Evolutionary conservation across 2,888 invertebrate genomes (phyloP), one percentile per base, ranked within the genome.

Genomic region (Hololepta plana): DNA sequence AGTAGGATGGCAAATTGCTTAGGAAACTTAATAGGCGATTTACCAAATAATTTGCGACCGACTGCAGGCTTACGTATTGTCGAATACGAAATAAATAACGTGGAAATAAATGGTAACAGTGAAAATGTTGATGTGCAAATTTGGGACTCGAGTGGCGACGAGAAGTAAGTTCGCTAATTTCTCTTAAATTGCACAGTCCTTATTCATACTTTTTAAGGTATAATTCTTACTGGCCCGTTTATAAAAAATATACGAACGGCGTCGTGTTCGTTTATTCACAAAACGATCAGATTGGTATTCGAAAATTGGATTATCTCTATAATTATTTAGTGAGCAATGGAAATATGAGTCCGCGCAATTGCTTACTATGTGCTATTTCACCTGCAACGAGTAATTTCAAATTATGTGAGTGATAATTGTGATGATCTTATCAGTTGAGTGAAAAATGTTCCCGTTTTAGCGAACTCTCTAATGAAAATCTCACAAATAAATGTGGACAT

Each of bases 131-230:
- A 44, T 32, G 35, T 44, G 3, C 41, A 44, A 27, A 28, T 44
- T 11, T 44, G 44, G 44, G 44, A 44, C 30, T 35, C 36, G 12
- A 42, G 42, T 33, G 44, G 44, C 4, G 41, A 43, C 25, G 44
- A 44, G 25, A 38, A 35, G 44, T 44, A 38, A 31, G 25, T 32
- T 11, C 22, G 12, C 15, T 3, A 11, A 14, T 4, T 26, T 29
- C n/a, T 12, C n/a, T n/a, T n/a, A n/a, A n/a, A n/a, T n/a, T n/a
- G n/a, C n/a, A n/a, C n/a, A n/a, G n/a, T n/a, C n/a, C n/a, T n/a
- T n/a, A n/a, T n/a, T n/a, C n/a, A n/a, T n/a, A n/a, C n/a, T n/a
- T n/a, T 35, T 35, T 12, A 20, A 44, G 44, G 28, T 41, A 37
- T 24, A 35, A 37, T 12, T 31, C 41, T 4, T 42, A 38, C 31